Evolutionary conservation across 2,113 vertebrate genomes (phyloP).

Genomic region (Tragelaphus buxtoni): DNA sequence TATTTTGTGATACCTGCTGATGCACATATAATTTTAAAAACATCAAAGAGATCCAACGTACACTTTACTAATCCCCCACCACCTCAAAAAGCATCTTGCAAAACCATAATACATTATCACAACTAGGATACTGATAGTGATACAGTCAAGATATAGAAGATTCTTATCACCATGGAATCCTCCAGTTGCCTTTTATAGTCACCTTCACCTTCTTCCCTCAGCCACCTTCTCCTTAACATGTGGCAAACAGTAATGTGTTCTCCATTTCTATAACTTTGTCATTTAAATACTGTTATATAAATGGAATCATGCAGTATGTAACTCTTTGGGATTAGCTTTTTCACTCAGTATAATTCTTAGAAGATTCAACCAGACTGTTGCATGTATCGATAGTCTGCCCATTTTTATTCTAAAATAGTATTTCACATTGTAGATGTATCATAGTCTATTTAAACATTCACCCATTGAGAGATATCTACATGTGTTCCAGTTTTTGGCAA

Average conservation of each 20-base stretch:
- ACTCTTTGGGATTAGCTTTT: not conserved
- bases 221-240: not conserved
- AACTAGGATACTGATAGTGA: not conserved
- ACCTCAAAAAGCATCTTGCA: not conserved
- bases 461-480: not conserved
- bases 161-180: accelerated
- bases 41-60: not conserved
- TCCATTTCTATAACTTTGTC: not conserved
- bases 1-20: not conserved
- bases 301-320: not conserved
- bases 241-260: not conserved
- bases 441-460: not conserved
- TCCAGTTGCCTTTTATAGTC: not conserved
- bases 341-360: not conserved
- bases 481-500: not conserved
- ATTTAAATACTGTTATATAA: not conserved
- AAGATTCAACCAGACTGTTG: not conserved
- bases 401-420: not conserved
- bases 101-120: not conserved
- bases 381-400: not conserved
- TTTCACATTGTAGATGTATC: not conserved
- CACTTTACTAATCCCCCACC: not conserved
- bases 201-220: not conserved
- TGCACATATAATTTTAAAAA: not conserved
- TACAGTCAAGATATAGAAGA: not conserved